Percentiles rank a stretch among this genome's conserved stretches.
phyloP scores from a whole-genome alignment of 2,888 invertebrate species.

The Exocentrus adspersus region DNA sequence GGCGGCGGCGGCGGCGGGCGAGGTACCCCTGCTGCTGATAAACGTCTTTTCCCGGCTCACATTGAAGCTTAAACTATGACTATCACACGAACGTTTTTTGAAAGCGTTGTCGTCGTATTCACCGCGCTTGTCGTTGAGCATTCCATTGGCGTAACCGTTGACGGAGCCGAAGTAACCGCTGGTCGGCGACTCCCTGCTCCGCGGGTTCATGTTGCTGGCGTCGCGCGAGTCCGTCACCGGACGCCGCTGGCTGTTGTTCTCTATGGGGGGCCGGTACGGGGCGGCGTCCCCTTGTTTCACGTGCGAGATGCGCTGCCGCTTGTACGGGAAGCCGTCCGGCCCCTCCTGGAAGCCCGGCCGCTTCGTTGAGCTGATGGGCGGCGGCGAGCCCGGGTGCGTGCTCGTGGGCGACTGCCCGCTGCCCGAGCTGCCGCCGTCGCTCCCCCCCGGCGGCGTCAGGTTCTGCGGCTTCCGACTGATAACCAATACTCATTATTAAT shows the following conservation, averaged over 20 bases:
- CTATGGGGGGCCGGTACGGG: slow-evolving; percentile 62
- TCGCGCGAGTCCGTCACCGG: slow-evolving; percentile 63
- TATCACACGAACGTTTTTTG: slow-evolving; percentile 60
- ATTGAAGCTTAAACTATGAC: slow-evolving; percentile 59
- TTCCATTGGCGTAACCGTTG: slow-evolving; percentile 51
- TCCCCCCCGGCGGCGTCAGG: slow-evolving; percentile 87
- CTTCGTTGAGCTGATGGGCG: slow-evolving; percentile 72
- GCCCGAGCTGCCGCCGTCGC: slow-evolving; percentile 80
- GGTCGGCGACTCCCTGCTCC: slow-evolving; percentile 58
- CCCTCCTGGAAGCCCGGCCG: slow-evolving; percentile 73
- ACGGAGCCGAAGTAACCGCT: slow-evolving; percentile 30
- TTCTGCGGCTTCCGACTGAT: slow-evolving; percentile 88
- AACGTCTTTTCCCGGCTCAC: slow-evolving; percentile 56
- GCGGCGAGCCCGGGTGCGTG: slow-evolving; percentile 79
- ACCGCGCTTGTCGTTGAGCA: slow-evolving; percentile 56
- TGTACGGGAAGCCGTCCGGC: slow-evolving; percentile 60
- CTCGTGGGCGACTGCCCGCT: slow-evolving; percentile 84
- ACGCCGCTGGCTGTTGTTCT: slow-evolving; percentile 59
- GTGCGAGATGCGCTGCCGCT: slow-evolving; percentile 86
- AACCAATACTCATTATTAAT: no score
- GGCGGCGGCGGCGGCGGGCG: no score
- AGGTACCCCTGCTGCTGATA: slow-evolving; percentile 35
- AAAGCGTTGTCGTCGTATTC: slow-evolving; percentile 52
- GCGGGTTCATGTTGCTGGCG: slow-evolving; percentile 64
- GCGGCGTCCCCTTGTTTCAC: slow-evolving; percentile 51